Evolutionary conservation across 2,888 invertebrate genomes (phyloP).

Genomic region (Sarcophaga caerulescens): DNA sequence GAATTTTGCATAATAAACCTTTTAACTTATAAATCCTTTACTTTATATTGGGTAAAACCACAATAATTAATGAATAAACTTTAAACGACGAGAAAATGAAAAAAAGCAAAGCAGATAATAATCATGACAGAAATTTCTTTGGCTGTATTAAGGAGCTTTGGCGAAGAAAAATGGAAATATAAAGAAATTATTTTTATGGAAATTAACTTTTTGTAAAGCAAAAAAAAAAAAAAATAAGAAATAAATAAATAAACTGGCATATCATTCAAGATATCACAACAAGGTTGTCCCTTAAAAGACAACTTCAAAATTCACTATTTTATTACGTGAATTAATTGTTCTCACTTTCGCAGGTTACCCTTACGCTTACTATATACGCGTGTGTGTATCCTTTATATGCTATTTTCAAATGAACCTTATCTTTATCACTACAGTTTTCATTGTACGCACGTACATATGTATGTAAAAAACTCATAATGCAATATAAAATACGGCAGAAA

Average conservation of each 20-base stretch:
- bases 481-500: neutral
- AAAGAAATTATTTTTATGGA: neutral
- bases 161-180: neutral
- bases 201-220: neutral
- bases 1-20: neutral
- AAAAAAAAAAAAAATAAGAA: neutral
- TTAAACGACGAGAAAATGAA: neutral
- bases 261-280: conserved; percentile 20
- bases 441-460: conserved; percentile 11
- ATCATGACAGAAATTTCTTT: conserved; percentile 24
- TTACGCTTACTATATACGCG: neutral
- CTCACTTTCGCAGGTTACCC: neutral
- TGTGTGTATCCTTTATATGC: neutral
- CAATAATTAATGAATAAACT: conserved; percentile 45
- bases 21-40: conserved; percentile 48
- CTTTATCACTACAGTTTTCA: conserved; percentile 2
- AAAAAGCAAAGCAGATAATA: neutral
- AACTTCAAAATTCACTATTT: too few relatives aligned
- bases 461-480: neutral
- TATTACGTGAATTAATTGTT: neutral
- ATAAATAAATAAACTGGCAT: conserved; percentile 28
- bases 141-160: neutral
- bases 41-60: conserved; percentile 17
- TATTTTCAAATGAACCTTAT: conserved; percentile 27
- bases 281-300: neutral